Conservation (phyloP, 2,797 vertebrate species). For the Lophius americanus region DNA sequence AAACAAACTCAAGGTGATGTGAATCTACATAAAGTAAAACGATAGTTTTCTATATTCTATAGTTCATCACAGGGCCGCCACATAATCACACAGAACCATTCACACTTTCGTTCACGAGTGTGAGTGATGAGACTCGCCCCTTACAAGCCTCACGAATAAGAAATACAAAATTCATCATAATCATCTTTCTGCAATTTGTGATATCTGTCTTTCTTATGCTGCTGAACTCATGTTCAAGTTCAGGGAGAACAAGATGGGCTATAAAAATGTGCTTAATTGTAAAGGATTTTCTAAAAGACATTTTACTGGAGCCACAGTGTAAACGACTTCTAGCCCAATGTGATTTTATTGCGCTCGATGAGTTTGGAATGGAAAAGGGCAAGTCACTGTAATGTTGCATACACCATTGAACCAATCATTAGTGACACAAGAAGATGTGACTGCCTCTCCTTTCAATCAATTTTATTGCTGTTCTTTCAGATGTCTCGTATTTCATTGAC, state of each 20-base stretch:
- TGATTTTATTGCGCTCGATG: slow-evolving; percentile 2
- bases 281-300: slow-evolving; percentile 4
- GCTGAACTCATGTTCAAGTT: slow-evolving; percentile 34
- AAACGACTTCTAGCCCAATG: background rate
- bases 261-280: slow-evolving; percentile 12
- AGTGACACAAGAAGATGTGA: background rate
- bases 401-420: slow-evolving; percentile 13
- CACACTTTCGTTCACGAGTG: too few relatives aligned
- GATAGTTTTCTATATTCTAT: too few relatives aligned
- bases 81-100: too few relatives aligned
- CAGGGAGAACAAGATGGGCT: slow-evolving; percentile 19
- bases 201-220: background rate
- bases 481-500: background rate
- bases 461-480: slow-evolving; percentile 6
- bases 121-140: too few relatives aligned
- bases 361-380: background rate
- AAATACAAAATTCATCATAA: too few relatives aligned
- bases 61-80: too few relatives aligned
- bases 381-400: background rate
- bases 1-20: too few relatives aligned
- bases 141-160: too few relatives aligned
- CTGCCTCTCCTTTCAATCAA: slow-evolving; percentile 2
- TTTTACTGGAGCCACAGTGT: slow-evolving; percentile 5
- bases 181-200: too few relatives aligned
- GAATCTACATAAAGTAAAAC: too few relatives aligned